A percentile compares a stretch with the other conserved stretches of the same genome.
Conservation (phyloP, 1,140 invertebrate genomes). For the Carcinoscorpius rotundicauda region DNA sequence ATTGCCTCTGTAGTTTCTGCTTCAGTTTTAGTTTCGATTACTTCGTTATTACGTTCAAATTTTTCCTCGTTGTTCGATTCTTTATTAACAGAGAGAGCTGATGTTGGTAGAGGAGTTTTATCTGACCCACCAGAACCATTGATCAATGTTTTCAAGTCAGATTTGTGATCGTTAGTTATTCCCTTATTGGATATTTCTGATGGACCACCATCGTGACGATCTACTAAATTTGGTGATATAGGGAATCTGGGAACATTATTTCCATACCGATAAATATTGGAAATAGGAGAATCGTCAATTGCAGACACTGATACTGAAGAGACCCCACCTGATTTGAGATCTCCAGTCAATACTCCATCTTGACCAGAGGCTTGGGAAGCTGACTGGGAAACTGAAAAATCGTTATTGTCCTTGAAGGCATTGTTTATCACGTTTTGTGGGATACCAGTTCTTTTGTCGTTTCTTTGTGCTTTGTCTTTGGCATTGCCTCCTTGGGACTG, state of each 20-base stretch:
- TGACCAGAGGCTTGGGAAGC: neutral
- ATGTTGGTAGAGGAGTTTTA: too few relatives aligned
- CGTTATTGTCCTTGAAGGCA: neutral
- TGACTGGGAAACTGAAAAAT: neutral
- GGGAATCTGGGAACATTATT: conserved; percentile 6
- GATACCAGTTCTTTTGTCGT: neutral
- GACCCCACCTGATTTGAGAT: neutral
- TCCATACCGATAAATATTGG: conserved; percentile 9
- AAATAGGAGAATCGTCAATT: neutral
- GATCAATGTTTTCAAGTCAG: too few relatives aligned
- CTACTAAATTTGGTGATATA: neutral
- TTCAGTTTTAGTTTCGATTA: conserved; percentile 5
- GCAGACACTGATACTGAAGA: conserved; percentile 1
- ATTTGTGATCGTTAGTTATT: neutral
- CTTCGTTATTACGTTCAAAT: conserved; percentile 1
- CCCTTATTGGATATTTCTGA: neutral
- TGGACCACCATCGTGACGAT: neutral
- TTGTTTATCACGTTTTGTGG: neutral
- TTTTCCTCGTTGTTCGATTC: too few relatives aligned
- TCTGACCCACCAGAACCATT: too few relatives aligned
- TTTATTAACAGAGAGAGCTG: too few relatives aligned
- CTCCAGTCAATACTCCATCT: neutral
- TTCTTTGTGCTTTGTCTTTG: neutral
- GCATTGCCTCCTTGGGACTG: neutral
- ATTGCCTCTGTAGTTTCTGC: conserved; percentile 4